phyloP scores from a whole-genome alignment of 2,113 vertebrate species.

The Colius striatus region DNA sequence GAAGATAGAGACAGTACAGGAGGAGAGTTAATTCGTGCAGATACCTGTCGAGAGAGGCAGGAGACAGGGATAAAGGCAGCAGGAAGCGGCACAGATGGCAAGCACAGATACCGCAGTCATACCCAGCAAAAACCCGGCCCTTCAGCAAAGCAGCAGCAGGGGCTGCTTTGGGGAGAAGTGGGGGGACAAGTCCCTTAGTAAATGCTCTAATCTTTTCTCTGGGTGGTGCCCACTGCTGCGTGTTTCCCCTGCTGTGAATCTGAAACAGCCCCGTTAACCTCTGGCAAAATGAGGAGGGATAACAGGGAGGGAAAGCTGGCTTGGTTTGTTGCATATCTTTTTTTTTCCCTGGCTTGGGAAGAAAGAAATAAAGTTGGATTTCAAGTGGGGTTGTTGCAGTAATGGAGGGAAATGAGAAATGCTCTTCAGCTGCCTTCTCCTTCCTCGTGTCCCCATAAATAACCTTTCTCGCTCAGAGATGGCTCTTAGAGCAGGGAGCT shows the following conservation, averaged over 20 bases:
- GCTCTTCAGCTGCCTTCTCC: conserved; percentile 54
- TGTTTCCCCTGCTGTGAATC: neutral
- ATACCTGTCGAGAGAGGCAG: conserved; percentile 28
- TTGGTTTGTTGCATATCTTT: neutral
- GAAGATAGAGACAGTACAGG: neutral
- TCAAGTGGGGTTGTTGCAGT: conserved; percentile 41
- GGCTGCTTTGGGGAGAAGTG: neutral
- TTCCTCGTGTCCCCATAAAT: conserved; percentile 27
- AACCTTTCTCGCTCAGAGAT: neutral
- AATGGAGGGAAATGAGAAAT: conserved; percentile 47
- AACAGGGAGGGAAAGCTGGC: neutral
- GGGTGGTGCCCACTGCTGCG: neutral
- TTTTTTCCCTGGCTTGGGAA: neutral
- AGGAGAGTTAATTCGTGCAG: conserved; percentile 20
- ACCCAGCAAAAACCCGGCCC: neutral
- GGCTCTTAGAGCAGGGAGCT: neutral
- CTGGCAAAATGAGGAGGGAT: neutral
- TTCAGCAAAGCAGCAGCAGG: neutral
- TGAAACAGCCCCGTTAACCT: neutral
- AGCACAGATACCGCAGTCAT: neutral
- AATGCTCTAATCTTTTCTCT: neutral
- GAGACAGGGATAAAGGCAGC: neutral
- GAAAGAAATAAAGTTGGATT: conserved; percentile 30
- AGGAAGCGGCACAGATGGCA: neutral
- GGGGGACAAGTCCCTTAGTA: neutral